Evolutionary conservation across 2,888 invertebrate genomes (phyloP).

Genomic region (Bimastos eiseni): DNA sequence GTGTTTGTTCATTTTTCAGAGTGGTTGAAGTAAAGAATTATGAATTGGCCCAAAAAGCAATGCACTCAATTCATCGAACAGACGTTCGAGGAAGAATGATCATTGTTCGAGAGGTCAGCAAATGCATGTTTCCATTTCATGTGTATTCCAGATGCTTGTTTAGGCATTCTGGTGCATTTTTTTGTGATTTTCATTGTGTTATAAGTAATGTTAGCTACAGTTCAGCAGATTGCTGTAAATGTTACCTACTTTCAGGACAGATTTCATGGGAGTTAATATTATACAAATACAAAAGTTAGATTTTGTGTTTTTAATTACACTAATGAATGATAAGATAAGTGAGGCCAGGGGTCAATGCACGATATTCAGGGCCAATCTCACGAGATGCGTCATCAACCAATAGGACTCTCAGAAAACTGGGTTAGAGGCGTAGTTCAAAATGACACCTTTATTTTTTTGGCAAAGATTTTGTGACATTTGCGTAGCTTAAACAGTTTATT

Average conservation of each 20-base stretch:
- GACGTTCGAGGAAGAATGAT: constrained; percentile 90
- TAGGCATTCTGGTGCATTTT: background rate
- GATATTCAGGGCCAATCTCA: too few relatives aligned
- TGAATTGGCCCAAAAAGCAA: constrained; percentile 84
- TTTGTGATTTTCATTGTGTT: background rate
- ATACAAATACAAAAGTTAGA: background rate
- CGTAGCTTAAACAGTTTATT: too few relatives aligned
- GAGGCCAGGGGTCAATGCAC: too few relatives aligned
- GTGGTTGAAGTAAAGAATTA: constrained; percentile 89
- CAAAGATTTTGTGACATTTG: too few relatives aligned
- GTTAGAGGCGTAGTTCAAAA: too few relatives aligned
- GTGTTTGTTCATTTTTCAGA: constrained; percentile 48
- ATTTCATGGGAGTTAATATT: background rate
- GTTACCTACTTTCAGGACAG: background rate
- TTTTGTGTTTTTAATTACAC: background rate
- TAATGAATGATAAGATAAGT: background rate
- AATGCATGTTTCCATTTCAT: background rate
- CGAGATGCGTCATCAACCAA: too few relatives aligned
- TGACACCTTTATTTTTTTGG: too few relatives aligned
- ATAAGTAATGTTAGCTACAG: background rate
- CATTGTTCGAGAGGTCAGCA: constrained; percentile 80
- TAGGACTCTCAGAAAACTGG: too few relatives aligned
- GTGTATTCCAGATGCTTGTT: background rate
- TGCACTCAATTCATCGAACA: constrained; percentile 90
- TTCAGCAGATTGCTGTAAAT: background rate